These are phyloP conservation scores for Drosophila colorata DNA, from an alignment of 2,888 invertebrate species.

Conservation along the genomic window DNA sequence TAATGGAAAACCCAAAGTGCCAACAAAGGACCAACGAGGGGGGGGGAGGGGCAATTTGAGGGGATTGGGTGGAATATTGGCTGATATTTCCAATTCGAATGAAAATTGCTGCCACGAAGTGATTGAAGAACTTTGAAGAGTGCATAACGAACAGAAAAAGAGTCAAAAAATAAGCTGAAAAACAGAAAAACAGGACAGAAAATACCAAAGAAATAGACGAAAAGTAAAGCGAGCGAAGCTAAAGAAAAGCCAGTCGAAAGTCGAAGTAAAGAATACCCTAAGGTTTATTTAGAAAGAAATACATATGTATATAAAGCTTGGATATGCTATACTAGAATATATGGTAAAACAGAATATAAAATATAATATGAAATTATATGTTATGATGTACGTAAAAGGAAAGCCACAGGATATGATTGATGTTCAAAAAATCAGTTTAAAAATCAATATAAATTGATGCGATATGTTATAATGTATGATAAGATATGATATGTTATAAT, in stretches of 20 bases:
- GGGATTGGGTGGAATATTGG: constrained; percentile 24
- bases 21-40: constrained; percentile 28
- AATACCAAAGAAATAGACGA: constrained; percentile 15
- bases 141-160: constrained; percentile 29
- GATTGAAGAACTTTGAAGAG: constrained; percentile 49
- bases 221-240: background rate
- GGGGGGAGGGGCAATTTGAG: background rate
- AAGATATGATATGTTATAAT: no score
- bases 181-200: constrained; percentile 5
- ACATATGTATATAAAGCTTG: no score
- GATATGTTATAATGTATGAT: no score
- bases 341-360: no score
- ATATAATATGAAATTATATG: no score
- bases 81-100: constrained; percentile 50
- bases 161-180: constrained; percentile 4
- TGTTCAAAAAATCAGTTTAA: no score
- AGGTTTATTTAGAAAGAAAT: no score
- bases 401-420: no score
- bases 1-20: constrained; percentile 21
- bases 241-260: background rate
- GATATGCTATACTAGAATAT: no score
- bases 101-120: constrained; percentile 34
- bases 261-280: constrained; percentile 1
- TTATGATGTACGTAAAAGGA: no score
- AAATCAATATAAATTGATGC: no score